A percentile compares a stretch with the other conserved stretches of the same genome.
Conservation (phyloP, 2,797 vertebrate genomes). For the Gorsachius magnificus region DNA sequence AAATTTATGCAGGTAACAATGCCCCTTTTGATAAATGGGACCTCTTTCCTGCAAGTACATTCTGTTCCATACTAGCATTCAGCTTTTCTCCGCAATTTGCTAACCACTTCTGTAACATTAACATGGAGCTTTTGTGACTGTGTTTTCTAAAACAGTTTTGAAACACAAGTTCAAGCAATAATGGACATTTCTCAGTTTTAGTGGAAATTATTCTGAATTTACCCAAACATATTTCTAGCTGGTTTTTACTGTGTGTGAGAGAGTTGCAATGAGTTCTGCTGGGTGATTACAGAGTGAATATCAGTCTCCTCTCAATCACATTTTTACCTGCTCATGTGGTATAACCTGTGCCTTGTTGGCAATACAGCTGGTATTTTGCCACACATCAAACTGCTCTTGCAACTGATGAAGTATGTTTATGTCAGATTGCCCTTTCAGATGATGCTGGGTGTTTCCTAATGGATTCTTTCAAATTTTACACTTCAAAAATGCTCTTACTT, state of each 20-base stretch:
- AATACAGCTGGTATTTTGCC: neutral
- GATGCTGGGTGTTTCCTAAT: neutral
- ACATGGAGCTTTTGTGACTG: neutral
- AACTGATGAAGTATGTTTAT: slow-evolving; percentile 13
- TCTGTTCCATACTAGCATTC: neutral
- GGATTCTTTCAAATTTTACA: neutral
- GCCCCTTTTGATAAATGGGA: neutral
- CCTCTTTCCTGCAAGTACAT: neutral
- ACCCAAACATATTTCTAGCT: neutral
- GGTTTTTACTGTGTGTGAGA: neutral
- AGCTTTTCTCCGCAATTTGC: neutral
- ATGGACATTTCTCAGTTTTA: neutral
- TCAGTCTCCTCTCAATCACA: neutral
- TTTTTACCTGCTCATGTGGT: neutral
- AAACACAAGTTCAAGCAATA: neutral
- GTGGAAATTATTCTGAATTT: neutral
- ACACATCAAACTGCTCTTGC: neutral
- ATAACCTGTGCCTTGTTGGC: slow-evolving; percentile 39
- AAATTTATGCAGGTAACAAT: neutral
- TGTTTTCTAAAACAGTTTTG: neutral
- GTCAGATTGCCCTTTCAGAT: slow-evolving; percentile 21
- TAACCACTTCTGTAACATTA: neutral
- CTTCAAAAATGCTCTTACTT: slow-evolving; percentile 27
- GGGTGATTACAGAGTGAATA: neutral
- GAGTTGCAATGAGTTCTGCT: neutral